Percentiles rank a stretch among this genome's conserved stretches.
These are phyloP conservation scores for Miniopterus natalensis DNA, from an alignment of 2,113 vertebrate genomes.

Conservation along the genomic window DNA sequence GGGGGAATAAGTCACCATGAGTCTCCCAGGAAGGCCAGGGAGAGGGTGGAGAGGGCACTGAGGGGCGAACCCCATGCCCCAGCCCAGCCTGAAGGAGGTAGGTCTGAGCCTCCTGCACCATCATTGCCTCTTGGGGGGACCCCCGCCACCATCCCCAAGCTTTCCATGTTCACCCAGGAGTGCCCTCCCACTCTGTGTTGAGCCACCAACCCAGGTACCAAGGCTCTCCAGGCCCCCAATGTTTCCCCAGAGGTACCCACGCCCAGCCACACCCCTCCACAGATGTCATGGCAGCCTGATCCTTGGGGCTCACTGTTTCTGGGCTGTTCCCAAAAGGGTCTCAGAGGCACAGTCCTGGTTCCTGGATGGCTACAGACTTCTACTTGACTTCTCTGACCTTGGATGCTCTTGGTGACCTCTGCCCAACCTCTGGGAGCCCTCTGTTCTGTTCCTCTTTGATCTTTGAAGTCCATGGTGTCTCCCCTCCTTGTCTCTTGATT, in stretches of 20 bases:
- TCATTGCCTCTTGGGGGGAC: neutral
- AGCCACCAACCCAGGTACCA: rapidly evolving
- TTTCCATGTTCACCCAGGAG: neutral
- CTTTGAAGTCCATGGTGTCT: neutral
- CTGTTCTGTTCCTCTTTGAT: neutral
- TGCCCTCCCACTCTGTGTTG: neutral
- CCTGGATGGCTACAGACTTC: neutral
- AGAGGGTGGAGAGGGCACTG: neutral
- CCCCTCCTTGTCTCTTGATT: neutral
- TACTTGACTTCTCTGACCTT: neutral
- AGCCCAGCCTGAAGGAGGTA: neutral
- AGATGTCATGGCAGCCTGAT: neutral
- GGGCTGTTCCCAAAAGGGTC: neutral
- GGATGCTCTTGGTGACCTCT: neutral
- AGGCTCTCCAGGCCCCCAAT: neutral
- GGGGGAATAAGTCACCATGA: constrained; percentile 77
- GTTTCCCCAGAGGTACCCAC: neutral
- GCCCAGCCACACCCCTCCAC: neutral
- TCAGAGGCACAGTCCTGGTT: neutral
- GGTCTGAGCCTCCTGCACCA: neutral
- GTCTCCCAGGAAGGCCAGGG: constrained; percentile 27
- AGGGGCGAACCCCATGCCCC: neutral
- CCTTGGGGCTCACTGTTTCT: neutral
- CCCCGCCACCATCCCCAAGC: neutral
- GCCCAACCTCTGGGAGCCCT: neutral